Conservation (phyloP, 1,140 invertebrate genomes). For the Neodiprion lecontei region DNA sequence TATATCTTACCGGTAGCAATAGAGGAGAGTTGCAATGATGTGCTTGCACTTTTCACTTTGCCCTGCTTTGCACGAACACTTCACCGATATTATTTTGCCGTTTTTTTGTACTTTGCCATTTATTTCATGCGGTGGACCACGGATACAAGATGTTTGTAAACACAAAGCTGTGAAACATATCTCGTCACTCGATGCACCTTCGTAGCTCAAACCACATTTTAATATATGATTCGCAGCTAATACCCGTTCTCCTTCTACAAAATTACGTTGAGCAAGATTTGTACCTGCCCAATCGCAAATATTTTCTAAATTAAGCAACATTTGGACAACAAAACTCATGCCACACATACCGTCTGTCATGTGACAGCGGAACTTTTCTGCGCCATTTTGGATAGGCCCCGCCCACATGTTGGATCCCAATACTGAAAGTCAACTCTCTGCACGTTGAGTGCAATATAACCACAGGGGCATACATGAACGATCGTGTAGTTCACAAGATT, state of each 20-base stretch:
- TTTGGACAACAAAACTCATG: no score
- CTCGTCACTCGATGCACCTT: background rate
- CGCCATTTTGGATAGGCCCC: no score
- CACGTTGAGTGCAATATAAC: no score
- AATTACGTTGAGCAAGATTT: constrained; percentile 18
- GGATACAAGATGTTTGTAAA: constrained; percentile 15
- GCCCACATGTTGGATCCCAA: no score
- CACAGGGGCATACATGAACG: no score
- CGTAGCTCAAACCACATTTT: constrained; percentile 10
- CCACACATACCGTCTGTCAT: no score
- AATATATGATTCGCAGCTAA: constrained; percentile 16
- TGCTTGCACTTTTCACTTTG: constrained; percentile 10
- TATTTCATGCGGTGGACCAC: constrained; percentile 19
- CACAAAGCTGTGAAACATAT: constrained; percentile 11
- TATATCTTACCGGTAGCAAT: background rate
- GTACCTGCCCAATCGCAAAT: constrained; percentile 5
- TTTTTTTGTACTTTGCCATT: constrained; percentile 8
- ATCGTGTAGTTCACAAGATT: no score
- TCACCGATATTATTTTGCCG: constrained; percentile 13
- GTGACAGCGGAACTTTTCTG: no score
- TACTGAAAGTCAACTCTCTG: no score
- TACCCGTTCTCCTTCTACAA: constrained; percentile 16
- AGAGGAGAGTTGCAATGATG: background rate
- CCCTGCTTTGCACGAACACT: constrained; percentile 23
- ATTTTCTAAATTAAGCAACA: no score